These are phyloP conservation scores for Rambutsinella grinnellia DNA, from an alignment of 2,888 invertebrate species.

Conservation along the genomic window DNA sequence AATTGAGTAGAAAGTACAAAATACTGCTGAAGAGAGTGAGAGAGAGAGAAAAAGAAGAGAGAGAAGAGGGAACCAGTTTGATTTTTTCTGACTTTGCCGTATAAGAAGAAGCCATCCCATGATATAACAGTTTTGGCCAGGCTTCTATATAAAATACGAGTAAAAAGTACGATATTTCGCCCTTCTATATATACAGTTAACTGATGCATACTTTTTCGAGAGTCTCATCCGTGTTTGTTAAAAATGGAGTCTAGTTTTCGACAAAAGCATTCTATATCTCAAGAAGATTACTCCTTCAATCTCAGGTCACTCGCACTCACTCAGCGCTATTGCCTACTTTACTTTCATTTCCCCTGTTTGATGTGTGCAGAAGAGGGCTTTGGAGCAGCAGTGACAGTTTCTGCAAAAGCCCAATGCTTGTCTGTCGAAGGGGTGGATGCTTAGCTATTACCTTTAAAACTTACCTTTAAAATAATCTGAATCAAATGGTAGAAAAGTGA, in stretches of 20 bases:
- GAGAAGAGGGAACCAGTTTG: background rate
- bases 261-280: background rate
- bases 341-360: background rate
- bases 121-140: background rate
- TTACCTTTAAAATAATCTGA: too few relatives aligned
- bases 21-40: background rate
- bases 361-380: background rate
- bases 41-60: background rate
- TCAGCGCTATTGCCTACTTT: conserved; percentile 12
- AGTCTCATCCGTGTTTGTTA: background rate
- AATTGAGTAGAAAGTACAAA: background rate
- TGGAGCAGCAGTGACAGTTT: background rate
- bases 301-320: conserved; percentile 19
- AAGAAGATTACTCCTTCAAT: background rate
- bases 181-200: background rate
- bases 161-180: background rate
- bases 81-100: background rate
- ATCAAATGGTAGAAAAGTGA: too few relatives aligned
- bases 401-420: background rate
- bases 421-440: too few relatives aligned
- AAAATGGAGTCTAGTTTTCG: background rate
- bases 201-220: background rate
- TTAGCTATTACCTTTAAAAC: too few relatives aligned
- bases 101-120: background rate
- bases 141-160: background rate